Base-by-base conservation (phyloP, 2,888 invertebrate species). In the Laspeyria flexula region DNA sequence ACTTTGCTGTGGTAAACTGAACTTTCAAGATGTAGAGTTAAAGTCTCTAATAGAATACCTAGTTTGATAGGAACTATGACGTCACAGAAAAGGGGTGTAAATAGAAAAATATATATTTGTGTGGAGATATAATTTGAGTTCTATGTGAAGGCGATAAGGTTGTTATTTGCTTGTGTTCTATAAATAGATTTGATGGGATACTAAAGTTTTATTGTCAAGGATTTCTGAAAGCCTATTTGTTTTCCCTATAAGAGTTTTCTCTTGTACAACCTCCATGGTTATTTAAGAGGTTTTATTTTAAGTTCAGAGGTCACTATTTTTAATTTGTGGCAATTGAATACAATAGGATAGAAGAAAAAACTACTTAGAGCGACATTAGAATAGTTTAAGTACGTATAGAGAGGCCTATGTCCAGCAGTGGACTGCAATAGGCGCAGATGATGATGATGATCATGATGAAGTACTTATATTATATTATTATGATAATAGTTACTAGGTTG, bases 111-210 rank as follows among this genome's bases (percentile, higher is more conserved):
- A 21, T 3, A 21, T 21, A 21, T 21, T 21, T 21, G 3, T 21
- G 5, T 21, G 5, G 5, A 3, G 21, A 21, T 15, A 7, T 12
- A 53, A 12, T 53, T 46, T 55, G 18, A 38, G 39, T 40, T 46
- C 41, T 66, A 56, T 41, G 0, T n/a, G 1, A 33, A 9, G 15
- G 6, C 1, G 7, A 29, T 60, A 61, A 43, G 57, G 64, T 55
- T 38, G 13, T 9, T 31, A 47, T 51, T 68, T 5, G 51, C 23
- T 35, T 55, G 64, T 13, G 46, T 27, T 60, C 63, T 71, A 71
- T 55, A 60, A 68, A 71, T 70, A 72, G 6, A 43, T 51, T 54
- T 61, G 42, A 61, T 60, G 66, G 35, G 34, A 42, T 39, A 62
- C 37, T 55, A 60, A 60, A 41, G 43, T 56, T 44, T n/a, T 23